Evolutionary conservation across 2,797 vertebrate genomes (phyloP).

Genomic region (Cossypha dichroa): DNA sequence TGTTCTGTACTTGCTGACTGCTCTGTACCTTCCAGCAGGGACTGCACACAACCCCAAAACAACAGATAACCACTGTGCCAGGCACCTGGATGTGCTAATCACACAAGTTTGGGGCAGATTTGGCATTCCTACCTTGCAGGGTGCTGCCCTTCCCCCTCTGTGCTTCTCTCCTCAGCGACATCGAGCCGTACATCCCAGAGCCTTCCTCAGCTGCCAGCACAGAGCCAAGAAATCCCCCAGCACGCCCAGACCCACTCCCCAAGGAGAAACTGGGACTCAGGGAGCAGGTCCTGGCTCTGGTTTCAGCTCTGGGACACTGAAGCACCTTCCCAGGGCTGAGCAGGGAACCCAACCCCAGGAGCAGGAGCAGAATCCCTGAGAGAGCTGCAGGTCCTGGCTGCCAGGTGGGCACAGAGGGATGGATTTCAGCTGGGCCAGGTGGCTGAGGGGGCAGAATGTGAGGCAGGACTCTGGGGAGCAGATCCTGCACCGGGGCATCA

Average conservation of each 20-base stretch:
- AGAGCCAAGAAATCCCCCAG: not conserved
- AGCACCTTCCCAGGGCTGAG: not conserved
- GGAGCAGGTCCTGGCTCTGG: not conserved
- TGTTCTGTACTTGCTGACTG: not conserved
- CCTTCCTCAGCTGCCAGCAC: not conserved
- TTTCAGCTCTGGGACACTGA: not conserved
- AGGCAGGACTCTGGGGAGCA: not conserved
- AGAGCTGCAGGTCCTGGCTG: not conserved
- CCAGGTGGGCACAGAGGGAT: conserved; percentile 25
- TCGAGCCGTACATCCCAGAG: not conserved
- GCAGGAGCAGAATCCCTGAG: conserved; percentile 4
- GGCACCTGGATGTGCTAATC: not conserved
- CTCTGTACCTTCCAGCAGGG: not conserved
- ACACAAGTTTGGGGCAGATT: not conserved
- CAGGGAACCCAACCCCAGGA: conserved; percentile 59
- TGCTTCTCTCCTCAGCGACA: conserved; percentile 50
- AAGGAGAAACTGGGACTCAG: rapidly evolving
- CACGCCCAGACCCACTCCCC: not conserved
- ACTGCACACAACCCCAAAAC: not conserved
- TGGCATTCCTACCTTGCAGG: conserved; percentile 69
- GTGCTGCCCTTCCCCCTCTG: conserved; percentile 22
- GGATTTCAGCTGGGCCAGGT: conserved; percentile 24
- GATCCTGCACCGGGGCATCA: not conserved
- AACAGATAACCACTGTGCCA: not conserved
- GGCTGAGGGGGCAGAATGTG: not conserved